phyloP scores from a whole-genome alignment of 1,140 invertebrate genomes.

The Micrasema longulum region DNA sequence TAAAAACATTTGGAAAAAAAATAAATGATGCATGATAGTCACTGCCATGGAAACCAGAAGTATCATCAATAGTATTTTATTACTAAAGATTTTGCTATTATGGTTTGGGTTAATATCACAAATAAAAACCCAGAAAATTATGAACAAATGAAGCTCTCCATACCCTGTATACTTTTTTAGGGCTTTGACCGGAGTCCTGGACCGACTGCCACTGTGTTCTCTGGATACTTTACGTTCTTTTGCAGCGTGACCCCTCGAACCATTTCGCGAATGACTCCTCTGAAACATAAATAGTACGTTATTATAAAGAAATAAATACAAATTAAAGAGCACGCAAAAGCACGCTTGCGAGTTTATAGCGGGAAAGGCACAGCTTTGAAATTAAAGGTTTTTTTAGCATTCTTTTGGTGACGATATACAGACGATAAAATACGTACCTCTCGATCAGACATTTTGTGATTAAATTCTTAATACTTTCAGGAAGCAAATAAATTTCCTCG shows the following conservation, averaged over 20 bases:
- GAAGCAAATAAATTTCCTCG: neutral
- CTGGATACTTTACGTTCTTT: conserved; percentile 63
- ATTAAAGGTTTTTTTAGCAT: neutral
- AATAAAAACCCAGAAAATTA: too few species aligned
- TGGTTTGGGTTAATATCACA: too few species aligned
- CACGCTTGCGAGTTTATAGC: conserved; percentile 15
- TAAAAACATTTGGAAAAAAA: too few species aligned
- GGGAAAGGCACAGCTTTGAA: conserved; percentile 44
- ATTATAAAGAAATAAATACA: conserved; percentile 48
- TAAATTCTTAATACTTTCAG: conserved; percentile 3
- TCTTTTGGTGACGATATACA: too few species aligned
- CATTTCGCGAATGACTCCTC: conserved; percentile 67
- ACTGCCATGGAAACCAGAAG: neutral
- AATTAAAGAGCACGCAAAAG: conserved; percentile 17
- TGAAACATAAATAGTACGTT: conserved; percentile 58
- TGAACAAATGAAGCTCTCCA: neutral
- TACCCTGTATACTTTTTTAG: conserved; percentile 50
- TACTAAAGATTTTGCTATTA: too few species aligned
- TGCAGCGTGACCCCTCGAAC: conserved; percentile 61
- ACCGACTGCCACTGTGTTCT: conserved; percentile 65
- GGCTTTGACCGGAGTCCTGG: conserved; percentile 50
- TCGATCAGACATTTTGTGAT: conserved; percentile 63
- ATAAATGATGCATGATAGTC: neutral
- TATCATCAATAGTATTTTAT: neutral
- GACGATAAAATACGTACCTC: conserved; percentile 58